Base-by-base conservation (phyloP, 2,888 invertebrate genomes). In the Drosophila putrida region DNA sequence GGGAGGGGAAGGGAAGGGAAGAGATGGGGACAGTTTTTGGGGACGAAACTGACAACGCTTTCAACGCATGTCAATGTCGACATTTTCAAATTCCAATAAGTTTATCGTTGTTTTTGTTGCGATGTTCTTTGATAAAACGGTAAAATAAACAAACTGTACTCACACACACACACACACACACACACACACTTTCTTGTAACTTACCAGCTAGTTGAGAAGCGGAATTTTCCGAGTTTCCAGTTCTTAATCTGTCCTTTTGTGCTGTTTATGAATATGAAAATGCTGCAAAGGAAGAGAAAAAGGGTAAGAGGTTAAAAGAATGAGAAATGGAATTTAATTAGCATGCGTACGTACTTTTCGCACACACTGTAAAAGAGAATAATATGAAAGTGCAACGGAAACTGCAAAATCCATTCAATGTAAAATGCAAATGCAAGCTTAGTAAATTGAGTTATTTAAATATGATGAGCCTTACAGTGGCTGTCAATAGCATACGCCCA, bases 51-150 rank as follows among this genome's bases (percentile, higher is more conserved):
- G 69, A 72, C 77, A 72, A 57, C 53, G 75, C 61, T 64, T 72
- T 77, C 77, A 77, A 64, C 75, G 74, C 77, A 82, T 82, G 85
- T 85, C 81, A 79, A 75, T 85, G 64, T 65, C 64, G 80, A 75
- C 83, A 82, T 77, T 85, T 82, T 80, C 49, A 77, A 82, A 80
- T 82, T 85, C 86, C 80, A 82, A 82, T 82, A 82, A 82, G 51
- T 66, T 43, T 36, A 20, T 51, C 59, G 47, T 71, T 74, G 36
- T 50, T 61, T 49, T 49, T 63, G 50, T 60, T 65, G 59, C 53
- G 70, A 65, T 55, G 50, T 31, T 60, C 54, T 78, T 66, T 60
- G 71, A 63, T 60, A 64, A 72, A 82, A 81, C 59, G 68, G 57
- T 75, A 70, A 70, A 74, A 36, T 60, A 66, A 78, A 63, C 62